Evolutionary conservation across 2,888 invertebrate species (phyloP), one percentile per base, ranked within the genome.

Genomic region (Schrankia costaestrigalis): DNA sequence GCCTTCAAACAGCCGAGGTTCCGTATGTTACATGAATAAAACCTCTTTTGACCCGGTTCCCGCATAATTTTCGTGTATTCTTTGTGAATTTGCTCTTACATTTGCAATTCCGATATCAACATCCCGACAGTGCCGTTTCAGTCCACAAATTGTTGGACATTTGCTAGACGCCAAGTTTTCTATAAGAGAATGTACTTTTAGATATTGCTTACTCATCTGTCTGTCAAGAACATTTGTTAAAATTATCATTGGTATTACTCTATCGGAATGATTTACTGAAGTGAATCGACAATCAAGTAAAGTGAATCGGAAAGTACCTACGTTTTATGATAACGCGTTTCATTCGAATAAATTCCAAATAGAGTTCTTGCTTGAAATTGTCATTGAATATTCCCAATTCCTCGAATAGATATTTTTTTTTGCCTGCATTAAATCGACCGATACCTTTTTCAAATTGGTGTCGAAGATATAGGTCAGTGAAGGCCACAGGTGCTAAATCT

Each of bases 21-120:
- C 61, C 57, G 50, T 68, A 57, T 68, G 71, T 66, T 61, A 56
- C 55, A 41, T 48, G 45, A 61, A 69, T 68, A 65, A 71, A 70
- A 63, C 61, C 62, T 54, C 52, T 42, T 50, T 56, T 45, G 57
- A 10, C 42, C 46, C 43, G 54, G 57, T 58, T 45, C 68, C 76
- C 63, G 78, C 69, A 79, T 79, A 79, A 79, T 78, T 76, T 77
- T 65, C 64, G 46, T 66, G 75, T 76, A 76, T 77, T 77, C 77
- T 79, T 79, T 76, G 73, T 63, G 70, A 76, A 77, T 78, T 78
- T 73, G 71, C 71, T 67, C 49, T 41, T 36, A 39, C 61, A 78
- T 79, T 79, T 78, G 79, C 80, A 79, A 79, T 70, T 73, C 78
- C 62, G 68, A 77, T 77, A 58, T 38, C 42, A 37, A 55, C 54